phyloP scores from a whole-genome alignment of 2,113 vertebrate species.

The Tachysurus fulvidraco region DNA sequence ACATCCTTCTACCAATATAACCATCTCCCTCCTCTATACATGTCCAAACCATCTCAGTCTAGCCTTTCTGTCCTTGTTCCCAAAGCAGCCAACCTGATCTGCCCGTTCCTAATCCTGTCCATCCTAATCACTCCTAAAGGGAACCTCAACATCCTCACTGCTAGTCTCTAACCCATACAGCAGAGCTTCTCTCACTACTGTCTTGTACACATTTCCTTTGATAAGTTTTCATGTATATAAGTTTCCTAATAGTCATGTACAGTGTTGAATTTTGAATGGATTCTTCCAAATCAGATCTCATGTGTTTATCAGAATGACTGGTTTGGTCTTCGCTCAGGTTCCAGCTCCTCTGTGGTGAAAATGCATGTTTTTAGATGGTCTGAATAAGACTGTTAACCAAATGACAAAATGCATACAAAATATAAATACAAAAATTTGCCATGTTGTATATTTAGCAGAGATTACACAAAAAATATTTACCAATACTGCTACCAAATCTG shows the following conservation, averaged over 20 bases:
- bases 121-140: no score
- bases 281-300: not conserved
- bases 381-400: not conserved
- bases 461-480: not conserved
- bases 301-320: not conserved
- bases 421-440: no score
- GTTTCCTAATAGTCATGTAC: not conserved
- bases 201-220: no score
- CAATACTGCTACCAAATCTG: not conserved
- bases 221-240: not conserved
- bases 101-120: no score
- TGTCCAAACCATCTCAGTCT: no score
- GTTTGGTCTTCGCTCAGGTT: not conserved
- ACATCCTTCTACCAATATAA: no score
- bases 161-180: no score
- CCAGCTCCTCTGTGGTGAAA: not conserved
- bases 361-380: not conserved
- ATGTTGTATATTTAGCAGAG: not conserved
- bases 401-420: not conserved
- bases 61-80: no score
- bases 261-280: not conserved
- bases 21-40: no score
- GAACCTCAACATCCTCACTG: no score
- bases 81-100: no score
- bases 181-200: no score